Evolutionary conservation across 2,888 invertebrate genomes (phyloP).

Genomic region (Sepioteuthis lessoniana): DNA sequence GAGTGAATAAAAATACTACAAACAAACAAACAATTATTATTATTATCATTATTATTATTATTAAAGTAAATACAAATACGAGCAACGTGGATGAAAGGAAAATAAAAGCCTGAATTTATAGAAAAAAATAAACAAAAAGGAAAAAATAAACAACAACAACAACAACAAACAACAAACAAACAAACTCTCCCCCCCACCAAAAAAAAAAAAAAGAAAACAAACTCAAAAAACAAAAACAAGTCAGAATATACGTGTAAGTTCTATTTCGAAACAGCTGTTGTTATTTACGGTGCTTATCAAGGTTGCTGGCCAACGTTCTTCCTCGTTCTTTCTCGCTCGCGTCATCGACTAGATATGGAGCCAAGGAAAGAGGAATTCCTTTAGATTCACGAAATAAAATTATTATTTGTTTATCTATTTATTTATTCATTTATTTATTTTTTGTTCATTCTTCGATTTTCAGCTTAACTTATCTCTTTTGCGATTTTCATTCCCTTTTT

Average conservation of each 20-base stretch:
- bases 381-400: neutral
- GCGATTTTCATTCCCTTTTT: neutral
- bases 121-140: neutral
- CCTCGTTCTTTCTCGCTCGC: conserved; percentile 33
- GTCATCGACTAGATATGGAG: conserved; percentile 33
- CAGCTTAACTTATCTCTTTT: neutral
- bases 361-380: neutral
- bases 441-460: neutral
- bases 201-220: neutral
- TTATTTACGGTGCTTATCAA: neutral
- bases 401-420: neutral
- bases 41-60: too few species aligned
- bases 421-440: neutral
- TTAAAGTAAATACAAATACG: too few species aligned
- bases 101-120: neutral
- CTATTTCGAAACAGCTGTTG: neutral
- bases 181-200: too few species aligned
- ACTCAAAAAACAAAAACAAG: too few species aligned
- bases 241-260: neutral
- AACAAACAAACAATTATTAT: too few species aligned
- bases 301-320: neutral
- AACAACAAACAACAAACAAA: too few species aligned
- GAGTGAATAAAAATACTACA: too few species aligned
- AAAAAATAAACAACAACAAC: too few species aligned
- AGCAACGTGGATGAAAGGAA: too few species aligned